Evolutionary conservation across 1,140 invertebrate species (phyloP).

Genomic region (Meteorus sp.): DNA sequence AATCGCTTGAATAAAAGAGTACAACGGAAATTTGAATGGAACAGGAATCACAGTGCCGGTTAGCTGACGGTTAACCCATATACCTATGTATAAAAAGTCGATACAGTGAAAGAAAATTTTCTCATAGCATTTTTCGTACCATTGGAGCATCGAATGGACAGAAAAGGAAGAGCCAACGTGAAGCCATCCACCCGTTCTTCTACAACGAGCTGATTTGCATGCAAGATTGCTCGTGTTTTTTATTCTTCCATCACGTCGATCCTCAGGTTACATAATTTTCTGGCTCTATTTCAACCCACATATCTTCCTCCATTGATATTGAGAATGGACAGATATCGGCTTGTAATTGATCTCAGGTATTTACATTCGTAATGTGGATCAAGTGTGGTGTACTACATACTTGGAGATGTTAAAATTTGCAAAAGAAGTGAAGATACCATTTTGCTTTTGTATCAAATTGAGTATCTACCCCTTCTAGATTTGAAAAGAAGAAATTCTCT

Average conservation of each 20-base stretch:
- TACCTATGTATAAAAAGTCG: constrained; percentile 9
- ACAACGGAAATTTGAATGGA: constrained; percentile 14
- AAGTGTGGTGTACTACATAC: no score
- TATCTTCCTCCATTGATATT: no score
- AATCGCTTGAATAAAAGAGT: no score
- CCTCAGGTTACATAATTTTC: constrained; percentile 31
- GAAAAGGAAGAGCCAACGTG: background rate
- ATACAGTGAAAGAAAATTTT: constrained; percentile 25
- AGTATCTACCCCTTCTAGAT: no score
- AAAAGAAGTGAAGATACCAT: no score
- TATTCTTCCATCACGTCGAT: constrained; percentile 40
- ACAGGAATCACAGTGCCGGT: constrained; percentile 2
- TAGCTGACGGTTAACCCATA: no score
- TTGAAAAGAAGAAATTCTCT: no score
- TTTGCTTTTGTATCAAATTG: no score
- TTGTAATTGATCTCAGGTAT: no score
- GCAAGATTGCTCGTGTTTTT: constrained; percentile 43
- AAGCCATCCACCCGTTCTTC: constrained; percentile 10
- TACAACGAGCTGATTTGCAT: constrained; percentile 43
- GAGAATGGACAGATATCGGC: background rate
- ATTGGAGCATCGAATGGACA: background rate
- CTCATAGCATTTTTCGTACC: constrained; percentile 13
- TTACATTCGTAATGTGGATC: no score
- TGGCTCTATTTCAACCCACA: constrained; percentile 30
- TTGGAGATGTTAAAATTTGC: no score